Base-by-base conservation (phyloP, 1,140 invertebrate genomes). In the Danaus melanippus region DNA sequence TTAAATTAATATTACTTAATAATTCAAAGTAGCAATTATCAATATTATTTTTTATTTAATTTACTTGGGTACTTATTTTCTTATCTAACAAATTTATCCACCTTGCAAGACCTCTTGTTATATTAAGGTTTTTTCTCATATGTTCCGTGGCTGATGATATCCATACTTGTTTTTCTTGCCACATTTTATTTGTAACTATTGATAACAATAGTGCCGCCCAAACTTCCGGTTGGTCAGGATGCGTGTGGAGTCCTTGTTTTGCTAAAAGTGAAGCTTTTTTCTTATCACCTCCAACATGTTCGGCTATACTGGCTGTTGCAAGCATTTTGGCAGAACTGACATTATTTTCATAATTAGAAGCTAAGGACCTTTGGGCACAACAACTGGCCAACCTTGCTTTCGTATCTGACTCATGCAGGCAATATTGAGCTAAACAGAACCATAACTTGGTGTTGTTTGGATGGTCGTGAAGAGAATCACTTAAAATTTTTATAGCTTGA, bases 371-470 rank as follows among this genome's bases (percentile, higher is more conserved):
- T 59, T 83, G 80, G 10, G 82, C 79, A 66, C 76, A 81, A 49
- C 61, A 52, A 59, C 84, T 86, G 6, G 81, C 77, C 46, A 74
- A 62, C 62, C 73, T 79, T 21, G 77, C 67, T 54, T 69, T 78
- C 12, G 62, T 56, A 50, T 74, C 64, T 12, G 62, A 54, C 50
- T 60, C 58, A 66, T 62, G 70, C 10, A 86, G 63, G 50, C 71
- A 84, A 64, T 82, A 85, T 54, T 84, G 76, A 10, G 84, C 74
- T 75, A 86, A 74, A 62, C 71, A 83, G 59, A 73, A 83, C 84
- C 82, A 86, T 32, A 85, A 57, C 7, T 66, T 47, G 15, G 67
- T 63, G 71, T 79, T 75, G 62, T 67, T 65, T 41, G 84, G 84
- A 55, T 81, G 72, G 62, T 79, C 74, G 53, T 76, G 69, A 46